Evolutionary conservation across 2,888 invertebrate genomes (phyloP), one percentile per base, ranked within the genome.

Genomic region (Rugalucina vietnamica): DNA sequence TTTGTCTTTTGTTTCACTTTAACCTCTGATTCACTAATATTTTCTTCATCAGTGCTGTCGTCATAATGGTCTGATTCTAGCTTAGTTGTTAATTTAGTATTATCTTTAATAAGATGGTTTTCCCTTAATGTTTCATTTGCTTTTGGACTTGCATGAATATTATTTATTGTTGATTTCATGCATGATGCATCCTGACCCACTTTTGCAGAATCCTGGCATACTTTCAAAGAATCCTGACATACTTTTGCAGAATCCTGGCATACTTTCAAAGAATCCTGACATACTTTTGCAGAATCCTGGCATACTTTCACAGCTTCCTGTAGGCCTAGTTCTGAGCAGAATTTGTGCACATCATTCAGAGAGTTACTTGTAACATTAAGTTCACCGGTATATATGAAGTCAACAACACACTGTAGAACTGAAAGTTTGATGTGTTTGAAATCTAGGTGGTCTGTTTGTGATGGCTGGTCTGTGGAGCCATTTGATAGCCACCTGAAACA

Each of bases 381-480:
- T 49, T 32, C 50, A 34, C 83, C 83, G 21, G 79, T 76, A 36
- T 79, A 83, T 18, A 83, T 69, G 36, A 34, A 82, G 4, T 78
- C 36, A 27, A 79, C n/a, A 34, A 75, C 39, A 70, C 57, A 60
- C 14, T 71, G 39, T n/a, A 82, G 27, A 10, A 79, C 39, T 12
- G 27, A 29, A 49, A 69, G 24, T 32, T n/a, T 54, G 29, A 76
- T 36, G 32, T 65, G 32, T 12, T 12, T 27, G 65, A 65, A 65
- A 21, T 34, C 18, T 1, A 65, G 21, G 18, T 18, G 32, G 65
- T 32, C 34, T 34, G 29, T 27, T 8, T 14, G 54, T 54, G 54
- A 54, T 18, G 54, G n/a, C 54, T 43, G 10, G 10, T 12, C 43
- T 43, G 43, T 8, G 8, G 18, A 43, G 10, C 18, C 43, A 12